These are phyloP conservation scores for Apotomis turbidana DNA, from an alignment of 2,888 invertebrate genomes.

Conservation along the genomic window DNA sequence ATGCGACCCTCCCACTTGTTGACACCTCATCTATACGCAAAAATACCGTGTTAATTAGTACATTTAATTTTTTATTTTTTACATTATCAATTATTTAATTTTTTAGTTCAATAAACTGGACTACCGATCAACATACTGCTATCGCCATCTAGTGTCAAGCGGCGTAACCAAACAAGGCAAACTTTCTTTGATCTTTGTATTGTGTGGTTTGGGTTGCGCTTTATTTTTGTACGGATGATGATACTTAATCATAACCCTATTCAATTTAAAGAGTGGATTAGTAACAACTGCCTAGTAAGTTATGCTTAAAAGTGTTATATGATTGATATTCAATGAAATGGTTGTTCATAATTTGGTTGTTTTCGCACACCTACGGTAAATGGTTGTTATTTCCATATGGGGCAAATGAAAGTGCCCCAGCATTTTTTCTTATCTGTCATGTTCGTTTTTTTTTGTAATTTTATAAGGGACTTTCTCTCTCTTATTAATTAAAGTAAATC, in stretches of 20 bases:
- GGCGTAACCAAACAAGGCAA: constrained; percentile 28
- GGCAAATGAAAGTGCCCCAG: no score
- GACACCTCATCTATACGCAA: not conserved
- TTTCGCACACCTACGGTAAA: constrained; percentile 11
- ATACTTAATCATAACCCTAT: no score
- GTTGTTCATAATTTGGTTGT: constrained; percentile 10
- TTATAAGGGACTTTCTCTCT: no score
- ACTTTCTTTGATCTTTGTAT: constrained; percentile 13
- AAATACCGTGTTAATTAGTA: not conserved
- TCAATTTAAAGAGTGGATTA: no score
- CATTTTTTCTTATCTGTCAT: no score
- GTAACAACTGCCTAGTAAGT: no score
- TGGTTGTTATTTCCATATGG: no score
- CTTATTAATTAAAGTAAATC: no score
- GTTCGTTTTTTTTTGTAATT: no score
- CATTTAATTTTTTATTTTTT: not conserved
- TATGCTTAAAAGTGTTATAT: no score
- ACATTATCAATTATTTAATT: not conserved
- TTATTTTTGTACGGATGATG: not conserved
- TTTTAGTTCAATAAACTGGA: not conserved
- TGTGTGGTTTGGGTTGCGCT: not conserved
- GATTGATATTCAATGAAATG: no score
- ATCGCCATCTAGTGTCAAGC: constrained; percentile 39
- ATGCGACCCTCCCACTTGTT: constrained; percentile 32
- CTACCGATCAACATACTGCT: not conserved